phyloP scores from a whole-genome alignment of 2,888 invertebrate species.

The Acanthococcus lagerstroemiae region DNA sequence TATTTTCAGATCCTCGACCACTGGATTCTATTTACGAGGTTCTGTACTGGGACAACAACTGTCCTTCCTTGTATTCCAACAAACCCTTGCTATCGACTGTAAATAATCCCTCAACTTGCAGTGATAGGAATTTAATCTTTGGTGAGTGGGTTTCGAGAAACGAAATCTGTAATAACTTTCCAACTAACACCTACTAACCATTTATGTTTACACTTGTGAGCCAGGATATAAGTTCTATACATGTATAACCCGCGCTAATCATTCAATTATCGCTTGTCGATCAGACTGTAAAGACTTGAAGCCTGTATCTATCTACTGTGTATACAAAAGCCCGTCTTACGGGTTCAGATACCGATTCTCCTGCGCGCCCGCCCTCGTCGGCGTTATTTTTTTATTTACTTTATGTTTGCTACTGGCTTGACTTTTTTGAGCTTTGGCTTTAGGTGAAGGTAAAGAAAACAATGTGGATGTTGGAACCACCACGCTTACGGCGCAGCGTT shows the following conservation, averaged over 20 bases:
- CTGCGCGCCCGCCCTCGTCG: neutral
- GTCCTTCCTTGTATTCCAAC: conserved; percentile 37
- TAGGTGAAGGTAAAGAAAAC: conserved; percentile 30
- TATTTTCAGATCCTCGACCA: conserved; percentile 52
- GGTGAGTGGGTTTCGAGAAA: conserved; percentile 19
- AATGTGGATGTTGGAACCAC: conserved; percentile 8
- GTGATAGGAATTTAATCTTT: conserved; percentile 6
- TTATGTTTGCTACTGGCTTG: conserved; percentile 1
- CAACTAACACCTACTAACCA: too few relatives aligned
- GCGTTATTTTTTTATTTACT: neutral
- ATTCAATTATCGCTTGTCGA: too few relatives aligned
- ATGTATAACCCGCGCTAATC: too few relatives aligned
- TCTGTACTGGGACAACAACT: conserved; percentile 53
- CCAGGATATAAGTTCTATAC: too few relatives aligned
- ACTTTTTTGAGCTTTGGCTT: conserved; percentile 25
- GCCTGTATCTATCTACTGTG: too few relatives aligned
- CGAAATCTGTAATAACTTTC: neutral
- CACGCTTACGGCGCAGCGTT: conserved; percentile 39
- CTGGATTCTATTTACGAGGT: conserved; percentile 64
- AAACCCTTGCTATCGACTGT: conserved; percentile 16
- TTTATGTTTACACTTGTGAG: too few relatives aligned
- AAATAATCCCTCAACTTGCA: conserved; percentile 20
- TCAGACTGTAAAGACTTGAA: too few relatives aligned
- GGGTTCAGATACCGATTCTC: too few relatives aligned
- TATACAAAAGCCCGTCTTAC: too few relatives aligned